Percentiles rank a stretch among this genome's conserved stretches.
Evolutionary conservation across 2,888 invertebrate species (phyloP).

Genomic region (Chrysolina haemoptera): DNA sequence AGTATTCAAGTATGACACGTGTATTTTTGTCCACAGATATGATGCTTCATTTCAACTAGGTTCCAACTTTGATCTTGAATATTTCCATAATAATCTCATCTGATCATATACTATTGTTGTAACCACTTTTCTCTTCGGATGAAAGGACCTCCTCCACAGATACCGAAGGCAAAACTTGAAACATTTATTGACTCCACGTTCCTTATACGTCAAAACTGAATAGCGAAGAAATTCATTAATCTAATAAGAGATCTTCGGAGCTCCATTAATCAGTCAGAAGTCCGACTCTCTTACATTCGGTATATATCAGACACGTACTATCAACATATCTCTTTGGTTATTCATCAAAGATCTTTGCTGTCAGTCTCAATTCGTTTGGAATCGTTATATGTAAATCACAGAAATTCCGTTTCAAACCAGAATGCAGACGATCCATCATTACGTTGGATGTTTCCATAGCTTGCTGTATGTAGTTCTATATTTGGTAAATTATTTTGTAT

Average conservation of each 20-base stretch:
- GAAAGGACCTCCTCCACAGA: slow-evolving; percentile 28
- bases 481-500: background rate
- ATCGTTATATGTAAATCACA: slow-evolving; percentile 52
- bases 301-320: slow-evolving; percentile 53
- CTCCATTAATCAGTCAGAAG: slow-evolving; percentile 45
- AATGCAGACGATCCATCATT: slow-evolving; percentile 47
- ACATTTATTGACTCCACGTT: slow-evolving; percentile 40
- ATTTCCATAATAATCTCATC: too few species aligned
- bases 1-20: too few species aligned
- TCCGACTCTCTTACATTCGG: slow-evolving; percentile 48
- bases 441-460: slow-evolving; percentile 18
- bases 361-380: slow-evolving; percentile 46
- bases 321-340: slow-evolving; percentile 50
- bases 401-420: slow-evolving; percentile 44
- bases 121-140: background rate
- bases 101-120: too few species aligned
- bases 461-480: background rate
- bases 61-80: too few species aligned
- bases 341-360: slow-evolving; percentile 53
- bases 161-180: slow-evolving; percentile 7
- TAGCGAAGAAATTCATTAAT: slow-evolving; percentile 38
- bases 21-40: too few species aligned
- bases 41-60: too few species aligned
- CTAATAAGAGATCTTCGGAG: slow-evolving; percentile 44
- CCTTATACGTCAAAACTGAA: slow-evolving; percentile 2